Evolutionary conservation across 2,888 invertebrate species (phyloP), one percentile per base, ranked within the genome.

Genomic region (Melolontha melolontha): DNA sequence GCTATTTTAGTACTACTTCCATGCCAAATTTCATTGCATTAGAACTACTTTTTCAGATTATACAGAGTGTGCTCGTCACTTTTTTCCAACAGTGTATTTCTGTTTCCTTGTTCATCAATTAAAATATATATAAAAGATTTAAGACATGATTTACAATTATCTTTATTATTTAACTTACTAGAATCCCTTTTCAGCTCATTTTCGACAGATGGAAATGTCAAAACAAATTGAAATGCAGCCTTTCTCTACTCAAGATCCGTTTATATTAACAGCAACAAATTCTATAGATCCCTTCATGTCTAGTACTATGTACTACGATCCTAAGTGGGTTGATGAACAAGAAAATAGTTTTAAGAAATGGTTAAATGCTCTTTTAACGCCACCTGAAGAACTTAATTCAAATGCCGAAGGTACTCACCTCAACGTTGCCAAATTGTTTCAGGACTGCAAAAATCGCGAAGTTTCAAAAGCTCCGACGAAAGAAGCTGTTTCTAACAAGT

Each of bases 281-380:
- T 64, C 72, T 1, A 57, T 77, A 4, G 80, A 80, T 70, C 80
- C 80, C 2, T 80, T 80, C 69, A 75, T 80, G 72, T 69, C 64
- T 0, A 22, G 50, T 7, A 34, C 68, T 0, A n/a, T 69, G 12
- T 69, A 66, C 42, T 87, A 90, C 73, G 90, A 92, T 75, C 89
- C 90, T 71, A 85, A 86, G 73, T 90, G 91, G 77, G 86, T 94
- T 0, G 86, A 88, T 51, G 87, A 88, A 67, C 91, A 93, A 79
- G 91, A 92, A 81, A 83, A 79, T 0, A 89, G 91, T 76, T 91
- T 93, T 69, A 91, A 89, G 77, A 91, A 91, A 74, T 94, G 93
- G 93, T 82, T 94, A 0, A 94, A 94, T 80, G 90, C 89, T 7
- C 83, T 94, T 59, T 83, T 94, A 6, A 90, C 92, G 2, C 91